Percentiles rank a stretch among this genome's conserved stretches.
These are phyloP conservation scores for Aplidium turbinatum DNA, from an alignment of 23 tunicate species.

Conservation along the genomic window DNA sequence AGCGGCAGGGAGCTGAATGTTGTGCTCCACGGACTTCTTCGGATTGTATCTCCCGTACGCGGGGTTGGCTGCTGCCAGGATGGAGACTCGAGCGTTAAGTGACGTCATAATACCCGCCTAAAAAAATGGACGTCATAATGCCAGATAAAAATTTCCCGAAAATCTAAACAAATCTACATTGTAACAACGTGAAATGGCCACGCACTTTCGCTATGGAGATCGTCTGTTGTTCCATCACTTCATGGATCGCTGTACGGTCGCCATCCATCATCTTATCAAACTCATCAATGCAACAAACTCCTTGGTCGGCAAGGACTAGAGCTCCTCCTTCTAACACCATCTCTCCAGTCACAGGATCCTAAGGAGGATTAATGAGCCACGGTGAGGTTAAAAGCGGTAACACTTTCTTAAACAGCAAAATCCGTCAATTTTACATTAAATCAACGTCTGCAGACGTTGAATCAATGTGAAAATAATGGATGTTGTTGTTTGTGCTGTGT, in stretches of 20 bases:
- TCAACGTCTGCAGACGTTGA: no score
- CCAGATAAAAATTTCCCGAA: no score
- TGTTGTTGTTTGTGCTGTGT: no score
- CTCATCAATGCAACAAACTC: slow-evolving; percentile 99
- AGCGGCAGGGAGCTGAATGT: slow-evolving; percentile 98
- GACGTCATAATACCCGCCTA: slow-evolving; percentile 99
- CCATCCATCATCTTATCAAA: slow-evolving; percentile 99
- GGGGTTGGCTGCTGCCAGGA: slow-evolving; percentile 99
- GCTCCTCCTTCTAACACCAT: slow-evolving; percentile 99
- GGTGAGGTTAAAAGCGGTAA: no score
- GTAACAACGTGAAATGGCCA: no score
- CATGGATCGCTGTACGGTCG: slow-evolving; percentile 99
- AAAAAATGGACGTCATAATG: no score
- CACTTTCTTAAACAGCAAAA: no score
- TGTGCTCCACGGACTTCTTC: slow-evolving; percentile 93
- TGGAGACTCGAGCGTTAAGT: slow-evolving; percentile 95
- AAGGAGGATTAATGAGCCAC: neutral
- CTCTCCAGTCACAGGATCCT: slow-evolving; percentile 97
- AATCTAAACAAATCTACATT: no score
- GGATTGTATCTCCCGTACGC: slow-evolving; percentile 99
- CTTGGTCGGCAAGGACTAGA: slow-evolving; percentile 96
- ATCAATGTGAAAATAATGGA: no score
- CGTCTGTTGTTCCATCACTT: slow-evolving; percentile 99
- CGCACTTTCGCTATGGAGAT: slow-evolving; percentile 95
- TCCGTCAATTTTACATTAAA: no score